Base-by-base conservation (phyloP, 2,113 vertebrate genomes). In the Dicrurus megarhynchus region DNA sequence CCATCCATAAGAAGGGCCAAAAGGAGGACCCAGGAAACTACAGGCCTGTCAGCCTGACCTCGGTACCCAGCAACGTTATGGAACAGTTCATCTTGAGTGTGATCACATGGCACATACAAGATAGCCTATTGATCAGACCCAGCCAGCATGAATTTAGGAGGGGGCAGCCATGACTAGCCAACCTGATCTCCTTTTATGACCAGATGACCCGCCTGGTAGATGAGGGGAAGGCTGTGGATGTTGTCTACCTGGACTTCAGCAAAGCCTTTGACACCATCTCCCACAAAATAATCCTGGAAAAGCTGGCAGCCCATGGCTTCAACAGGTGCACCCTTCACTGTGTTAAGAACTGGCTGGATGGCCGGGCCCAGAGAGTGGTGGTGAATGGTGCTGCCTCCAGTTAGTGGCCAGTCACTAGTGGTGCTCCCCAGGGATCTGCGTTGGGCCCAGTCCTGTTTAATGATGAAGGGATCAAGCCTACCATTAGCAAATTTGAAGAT, bases 161-260 rank as follows among this genome's bases (percentile, higher is more conserved):
- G 4, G 9, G 11, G 6, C 1, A 1, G 32, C 7, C 50, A 2
- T 55, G 11, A 3, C 50, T 56, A 20, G 4, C 33, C 21, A 46
- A 55, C 16, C 9, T 32, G 21, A 47, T 39, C 33, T 55, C 33
- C 33, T 79, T 60, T 24, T 53, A 79, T 44, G 60, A 55, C 16
- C 26, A 55, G 6, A 10, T 46, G 16, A 32, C 26, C 50, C 0
- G 0, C 27, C n/a, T 67, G 27, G 27, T 68, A 4, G 17, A 81
- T 56, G 33, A 5, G 19, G 49, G 4, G 12, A 55, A 39, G 28
- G 23, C 22, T 47, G 49, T 37, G n/a, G 22, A 49, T n/a, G 18
- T n/a, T n/a, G 35, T n/a, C 15, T 41, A 33, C 35, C 42, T 19
- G 35, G 35, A 59, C 59, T 64, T 84, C 41, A 13, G 11, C 59